phyloP scores from a whole-genome alignment of 1,140 invertebrate genomes.

The Brachionus rubens region DNA sequence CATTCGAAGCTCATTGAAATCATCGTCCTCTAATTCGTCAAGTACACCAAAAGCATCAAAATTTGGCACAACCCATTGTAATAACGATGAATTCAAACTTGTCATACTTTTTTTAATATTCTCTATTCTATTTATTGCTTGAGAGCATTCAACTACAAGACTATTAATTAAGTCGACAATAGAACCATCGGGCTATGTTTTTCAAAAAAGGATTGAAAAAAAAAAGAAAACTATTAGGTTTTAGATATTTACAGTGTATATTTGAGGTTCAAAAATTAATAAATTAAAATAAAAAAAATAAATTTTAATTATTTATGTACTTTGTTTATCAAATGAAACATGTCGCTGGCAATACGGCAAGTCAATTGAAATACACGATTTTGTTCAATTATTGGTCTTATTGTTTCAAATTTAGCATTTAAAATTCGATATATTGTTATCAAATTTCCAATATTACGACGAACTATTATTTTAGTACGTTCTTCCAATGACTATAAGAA shows the following conservation, averaged over 20 bases:
- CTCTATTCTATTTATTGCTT: slow-evolving; percentile 12
- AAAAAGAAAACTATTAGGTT: not conserved
- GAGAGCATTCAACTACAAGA: not conserved
- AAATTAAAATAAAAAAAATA: not conserved
- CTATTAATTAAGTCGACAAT: slow-evolving; percentile 6
- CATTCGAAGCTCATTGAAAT: not conserved
- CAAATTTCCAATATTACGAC: slow-evolving; percentile 37
- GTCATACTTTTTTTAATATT: not conserved
- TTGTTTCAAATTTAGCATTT: not conserved
- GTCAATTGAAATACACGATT: not conserved
- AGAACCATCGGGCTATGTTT: slow-evolving; percentile 10
- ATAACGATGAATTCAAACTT: not conserved
- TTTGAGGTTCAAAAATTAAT: not conserved
- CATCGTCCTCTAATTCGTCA: slow-evolving; percentile 28
- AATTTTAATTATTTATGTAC: slow-evolving; percentile 33
- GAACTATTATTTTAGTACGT: slow-evolving; percentile 27
- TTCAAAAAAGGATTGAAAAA: not conserved
- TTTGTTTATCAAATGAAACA: slow-evolving; percentile 33
- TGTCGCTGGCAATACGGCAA: not conserved
- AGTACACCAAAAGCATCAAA: slow-evolving; percentile 44
- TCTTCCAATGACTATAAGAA: slow-evolving; percentile 1
- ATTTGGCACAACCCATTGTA: slow-evolving; percentile 38
- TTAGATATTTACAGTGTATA: not conserved
- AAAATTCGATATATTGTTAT: slow-evolving; percentile 5
- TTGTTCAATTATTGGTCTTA: slow-evolving; percentile 1